phyloP scores from a whole-genome alignment of 2,113 vertebrate genomes.

The Prionailurus bengalensis region DNA sequence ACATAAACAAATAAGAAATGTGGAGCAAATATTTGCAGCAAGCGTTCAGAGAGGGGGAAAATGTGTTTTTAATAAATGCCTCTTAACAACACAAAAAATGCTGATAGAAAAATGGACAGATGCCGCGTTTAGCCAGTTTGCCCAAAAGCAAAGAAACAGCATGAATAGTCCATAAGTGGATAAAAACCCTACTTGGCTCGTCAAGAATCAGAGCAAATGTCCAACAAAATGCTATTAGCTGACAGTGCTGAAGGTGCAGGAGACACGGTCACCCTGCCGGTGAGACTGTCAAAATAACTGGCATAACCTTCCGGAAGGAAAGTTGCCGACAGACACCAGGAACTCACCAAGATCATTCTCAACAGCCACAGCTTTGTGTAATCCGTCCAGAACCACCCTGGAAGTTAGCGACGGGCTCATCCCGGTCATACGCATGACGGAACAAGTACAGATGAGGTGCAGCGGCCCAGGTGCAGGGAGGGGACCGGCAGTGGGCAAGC shows the following conservation, averaged over 20 bases:
- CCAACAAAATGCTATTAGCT: not conserved
- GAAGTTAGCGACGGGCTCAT: not conserved
- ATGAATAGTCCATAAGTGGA: not conserved
- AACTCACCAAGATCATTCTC: not conserved
- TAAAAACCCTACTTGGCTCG: not conserved
- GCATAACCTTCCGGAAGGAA: not conserved
- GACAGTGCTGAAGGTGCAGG: not conserved
- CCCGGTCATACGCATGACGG: too few relatives aligned
- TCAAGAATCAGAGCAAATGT: too few relatives aligned
- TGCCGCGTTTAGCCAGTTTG: not conserved
- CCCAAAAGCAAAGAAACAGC: not conserved
- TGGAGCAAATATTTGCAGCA: not conserved
- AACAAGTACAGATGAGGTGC: not conserved
- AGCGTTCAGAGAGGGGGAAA: not conserved
- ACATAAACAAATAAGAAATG: not conserved
- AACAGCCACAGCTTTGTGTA: accelerated
- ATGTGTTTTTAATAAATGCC: not conserved
- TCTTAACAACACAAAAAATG: not conserved
- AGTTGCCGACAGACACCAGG: accelerated
- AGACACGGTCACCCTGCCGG: accelerated
- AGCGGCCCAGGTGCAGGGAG: not conserved
- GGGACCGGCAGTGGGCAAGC: accelerated
- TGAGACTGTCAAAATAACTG: not conserved
- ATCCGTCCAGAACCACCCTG: not conserved
- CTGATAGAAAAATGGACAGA: not conserved